Evolutionary conservation across 2,888 invertebrate species (phyloP), one percentile per base, ranked within the genome.

Genomic region (Leistus spinibarbis): DNA sequence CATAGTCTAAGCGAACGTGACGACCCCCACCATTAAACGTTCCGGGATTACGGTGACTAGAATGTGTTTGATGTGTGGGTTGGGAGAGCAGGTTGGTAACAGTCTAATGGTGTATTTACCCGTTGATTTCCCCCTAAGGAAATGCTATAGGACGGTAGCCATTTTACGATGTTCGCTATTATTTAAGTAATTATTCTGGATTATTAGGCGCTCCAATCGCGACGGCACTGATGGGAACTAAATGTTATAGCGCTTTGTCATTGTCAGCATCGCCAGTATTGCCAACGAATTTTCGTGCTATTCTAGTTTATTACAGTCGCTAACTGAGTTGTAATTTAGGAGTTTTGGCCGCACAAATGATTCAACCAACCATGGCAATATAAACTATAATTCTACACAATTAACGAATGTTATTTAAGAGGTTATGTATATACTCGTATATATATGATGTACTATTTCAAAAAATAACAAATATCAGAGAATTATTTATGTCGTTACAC

Each of bases 171-270:
- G 53, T 53, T n/a, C 53, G 62, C 74, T 74, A 74, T 74, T 74
- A 74, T 74, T 74, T 74, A 74, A 74, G 74, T 74, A 74, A 74
- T 74, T 74, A 74, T 74, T 74, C 74, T 53, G 62, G 60, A 62
- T 68, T 74, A 74, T 74, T 74, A 74, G 66, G 69, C 69, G 69
- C 69, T 66, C 27, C 72, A 66, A 66, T 72, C 72, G 65, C 57
- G 19, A 40, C 65, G 72, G 57, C 53, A 40, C 24, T 40, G 27
- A 62, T 69, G 53, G 22, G 69, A 69, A 69, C 69, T 69, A 69
- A 69, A 69, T 56, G 27, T 23, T 64, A 20, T 22, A 24, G 71
- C 17, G 63, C 54, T 71, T 71, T 71, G 71, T 71, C 71, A 17
- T 54, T 71, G 71, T 71, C 71, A 65, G 1, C 64, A 27, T 60